phyloP scores from a whole-genome alignment of 2,888 invertebrate species.

The Temnothorax ravouxi region DNA sequence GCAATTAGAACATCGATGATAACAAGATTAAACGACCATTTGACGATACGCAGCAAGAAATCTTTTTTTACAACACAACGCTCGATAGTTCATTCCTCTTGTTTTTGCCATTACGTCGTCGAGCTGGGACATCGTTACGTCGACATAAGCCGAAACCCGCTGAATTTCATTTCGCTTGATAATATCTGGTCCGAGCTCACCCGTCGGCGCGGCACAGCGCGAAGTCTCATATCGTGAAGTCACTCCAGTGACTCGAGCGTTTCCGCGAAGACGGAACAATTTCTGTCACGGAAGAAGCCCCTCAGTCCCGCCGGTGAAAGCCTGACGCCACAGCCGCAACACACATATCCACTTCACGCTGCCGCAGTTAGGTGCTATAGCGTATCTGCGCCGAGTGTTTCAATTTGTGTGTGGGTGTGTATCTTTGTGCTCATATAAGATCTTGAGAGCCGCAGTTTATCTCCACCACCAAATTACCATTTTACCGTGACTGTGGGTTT shows the following conservation, averaged over 20 bases:
- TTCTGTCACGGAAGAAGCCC: slow-evolving; percentile 63
- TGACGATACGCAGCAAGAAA: not conserved
- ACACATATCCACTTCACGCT: slow-evolving; percentile 9
- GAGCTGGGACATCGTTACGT: slow-evolving; percentile 4
- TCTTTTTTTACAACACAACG: not conserved
- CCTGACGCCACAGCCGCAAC: slow-evolving; percentile 52
- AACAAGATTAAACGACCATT: slow-evolving; percentile 23
- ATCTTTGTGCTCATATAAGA: slow-evolving; percentile 4
- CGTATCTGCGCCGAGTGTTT: slow-evolving; percentile 16
- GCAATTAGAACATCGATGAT: not conserved
- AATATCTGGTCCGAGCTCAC: slow-evolving; percentile 31
- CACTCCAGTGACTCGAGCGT: slow-evolving; percentile 46
- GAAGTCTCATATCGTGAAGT: slow-evolving; percentile 57
- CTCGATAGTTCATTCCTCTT: not conserved
- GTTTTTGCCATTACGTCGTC: not conserved
- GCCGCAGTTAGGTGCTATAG: not conserved
- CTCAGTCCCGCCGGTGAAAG: slow-evolving; percentile 53
- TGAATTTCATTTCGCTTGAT: slow-evolving; percentile 35
- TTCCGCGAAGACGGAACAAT: slow-evolving; percentile 58
- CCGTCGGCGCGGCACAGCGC: slow-evolving; percentile 48
- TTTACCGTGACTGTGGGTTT: slow-evolving; percentile 61
- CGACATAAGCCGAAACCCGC: slow-evolving; percentile 26
- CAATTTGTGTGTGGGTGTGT: not conserved
- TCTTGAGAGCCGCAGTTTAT: not conserved
- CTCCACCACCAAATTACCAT: slow-evolving; percentile 68